Percentiles rank a stretch among this genome's conserved stretches.
phyloP scores from a whole-genome alignment of 1,140 invertebrate genomes.

The Galleria mellonella region DNA sequence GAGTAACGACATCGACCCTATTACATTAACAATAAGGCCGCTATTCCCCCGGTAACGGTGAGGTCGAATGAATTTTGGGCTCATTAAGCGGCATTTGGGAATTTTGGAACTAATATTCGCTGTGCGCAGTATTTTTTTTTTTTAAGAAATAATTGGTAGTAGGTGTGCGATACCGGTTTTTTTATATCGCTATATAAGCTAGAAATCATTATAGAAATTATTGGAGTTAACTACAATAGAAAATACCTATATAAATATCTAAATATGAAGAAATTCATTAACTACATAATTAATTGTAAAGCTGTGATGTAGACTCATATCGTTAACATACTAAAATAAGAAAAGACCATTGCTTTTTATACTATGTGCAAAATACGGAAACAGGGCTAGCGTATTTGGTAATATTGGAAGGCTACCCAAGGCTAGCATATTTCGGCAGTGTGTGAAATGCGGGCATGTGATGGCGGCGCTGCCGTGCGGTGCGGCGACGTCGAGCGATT shows the following conservation, averaged over 20 bases:
- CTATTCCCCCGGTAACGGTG: conserved; percentile 16
- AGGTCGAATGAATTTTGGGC: conserved; percentile 48
- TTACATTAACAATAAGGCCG: conserved; percentile 19
- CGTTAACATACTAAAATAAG: neutral
- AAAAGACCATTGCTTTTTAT: neutral
- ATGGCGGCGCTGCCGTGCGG: conserved; percentile 8
- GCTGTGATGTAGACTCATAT: neutral
- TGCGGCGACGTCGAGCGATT: conserved; percentile 8
- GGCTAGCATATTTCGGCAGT: conserved; percentile 46
- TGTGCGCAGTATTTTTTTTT: no score
- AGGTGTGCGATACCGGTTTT: neutral
- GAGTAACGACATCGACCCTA: conserved; percentile 32
- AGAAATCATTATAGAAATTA: no score
- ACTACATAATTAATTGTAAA: no score
- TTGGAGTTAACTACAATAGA: no score
- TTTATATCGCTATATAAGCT: no score
- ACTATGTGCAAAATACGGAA: conserved; percentile 18
- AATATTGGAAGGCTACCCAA: conserved; percentile 41
- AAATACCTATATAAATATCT: no score
- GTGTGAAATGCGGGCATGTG: conserved; percentile 37
- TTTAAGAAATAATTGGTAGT: no score
- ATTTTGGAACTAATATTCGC: conserved; percentile 44
- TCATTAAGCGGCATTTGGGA: conserved; percentile 57
- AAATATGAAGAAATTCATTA: no score
- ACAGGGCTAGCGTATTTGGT: conserved; percentile 24